A percentile compares a stretch with the other conserved stretches of the same genome.
These are phyloP conservation scores for Plumapathes pennacea DNA, from an alignment of 92 coral and sea anemone species.

Conservation along the genomic window DNA sequence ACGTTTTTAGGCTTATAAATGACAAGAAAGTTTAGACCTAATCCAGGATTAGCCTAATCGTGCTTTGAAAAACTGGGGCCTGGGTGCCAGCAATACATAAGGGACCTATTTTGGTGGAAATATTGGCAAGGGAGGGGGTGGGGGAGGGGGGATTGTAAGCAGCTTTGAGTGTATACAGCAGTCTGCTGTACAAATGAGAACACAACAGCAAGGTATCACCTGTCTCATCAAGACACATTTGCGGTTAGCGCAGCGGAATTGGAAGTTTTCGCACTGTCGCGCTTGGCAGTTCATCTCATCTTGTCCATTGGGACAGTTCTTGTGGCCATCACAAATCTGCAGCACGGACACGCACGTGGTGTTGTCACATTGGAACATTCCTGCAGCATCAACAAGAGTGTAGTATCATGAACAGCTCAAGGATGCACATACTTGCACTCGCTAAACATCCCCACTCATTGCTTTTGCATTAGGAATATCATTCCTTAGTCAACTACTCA, in stretches of 20 bases:
- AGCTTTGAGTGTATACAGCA: slow-evolving; percentile 2
- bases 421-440: background rate
- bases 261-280: slow-evolving; percentile 57
- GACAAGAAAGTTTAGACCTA: too few species aligned
- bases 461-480: too few species aligned
- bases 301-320: slow-evolving; percentile 66
- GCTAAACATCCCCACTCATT: background rate
- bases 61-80: too few species aligned
- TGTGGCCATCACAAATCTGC: slow-evolving; percentile 70
- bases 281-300: slow-evolving; percentile 62
- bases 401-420: background rate
- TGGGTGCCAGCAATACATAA: too few species aligned
- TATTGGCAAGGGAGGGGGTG: too few species aligned
- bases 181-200: slow-evolving; percentile 3
- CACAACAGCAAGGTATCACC: slow-evolving; percentile 11
- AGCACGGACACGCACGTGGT: slow-evolving; percentile 67
- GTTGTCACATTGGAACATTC: slow-evolving; percentile 77
- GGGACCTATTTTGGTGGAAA: too few species aligned
- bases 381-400: slow-evolving; percentile 22
- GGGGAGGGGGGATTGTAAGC: too few species aligned
- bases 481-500: too few species aligned
- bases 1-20: too few species aligned
- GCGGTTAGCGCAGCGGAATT: slow-evolving; percentile 74
- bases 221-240: slow-evolving; percentile 56
- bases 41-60: too few species aligned